Percentiles rank a stretch among this genome's conserved stretches.
These are phyloP conservation scores for Temnopleurus reevesii DNA, from an alignment of 53 echinoderm and acorn worm genomes.

Conservation along the genomic window DNA sequence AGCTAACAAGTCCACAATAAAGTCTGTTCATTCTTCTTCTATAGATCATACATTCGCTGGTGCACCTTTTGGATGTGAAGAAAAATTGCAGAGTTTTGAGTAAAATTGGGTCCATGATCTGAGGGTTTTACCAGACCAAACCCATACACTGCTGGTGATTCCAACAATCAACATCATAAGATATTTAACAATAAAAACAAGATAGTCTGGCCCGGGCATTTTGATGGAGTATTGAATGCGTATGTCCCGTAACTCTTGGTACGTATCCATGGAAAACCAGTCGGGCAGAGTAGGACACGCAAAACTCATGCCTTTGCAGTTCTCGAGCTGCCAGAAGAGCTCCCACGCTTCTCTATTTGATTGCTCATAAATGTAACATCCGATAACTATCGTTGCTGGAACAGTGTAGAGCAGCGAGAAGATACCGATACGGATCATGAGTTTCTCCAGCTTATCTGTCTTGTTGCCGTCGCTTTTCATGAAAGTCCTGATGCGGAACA, in stretches of 20 bases:
- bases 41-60: conserved; percentile 53
- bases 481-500: conserved; percentile 99
- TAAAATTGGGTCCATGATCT: conserved; percentile 96
- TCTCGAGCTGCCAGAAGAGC: conserved; percentile 61
- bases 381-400: conserved; percentile 93
- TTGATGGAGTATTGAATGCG: not conserved
- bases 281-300: conserved; percentile 56
- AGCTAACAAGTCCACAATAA: not conserved
- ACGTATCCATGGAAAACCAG: not conserved
- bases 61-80: conserved; percentile 52
- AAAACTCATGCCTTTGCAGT: conserved; percentile 72
- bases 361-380: conserved; percentile 96
- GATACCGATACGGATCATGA: conserved; percentile 98
- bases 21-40: not conserved
- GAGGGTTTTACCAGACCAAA: conserved; percentile 97
- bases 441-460: conserved; percentile 99
- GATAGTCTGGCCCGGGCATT: conserved; percentile 79
- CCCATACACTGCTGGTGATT: conserved; percentile 99
- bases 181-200: conserved; percentile 99
- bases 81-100: conserved; percentile 73
- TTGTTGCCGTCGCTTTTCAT: conserved; percentile 99
- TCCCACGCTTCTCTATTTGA: conserved; percentile 84
- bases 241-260: not conserved
- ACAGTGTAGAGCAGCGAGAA: conserved; percentile 97
- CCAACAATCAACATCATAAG: conserved; percentile 97